Conservation (phyloP, 2,797 vertebrate genomes). For the Acipenser ruthenus region DNA sequence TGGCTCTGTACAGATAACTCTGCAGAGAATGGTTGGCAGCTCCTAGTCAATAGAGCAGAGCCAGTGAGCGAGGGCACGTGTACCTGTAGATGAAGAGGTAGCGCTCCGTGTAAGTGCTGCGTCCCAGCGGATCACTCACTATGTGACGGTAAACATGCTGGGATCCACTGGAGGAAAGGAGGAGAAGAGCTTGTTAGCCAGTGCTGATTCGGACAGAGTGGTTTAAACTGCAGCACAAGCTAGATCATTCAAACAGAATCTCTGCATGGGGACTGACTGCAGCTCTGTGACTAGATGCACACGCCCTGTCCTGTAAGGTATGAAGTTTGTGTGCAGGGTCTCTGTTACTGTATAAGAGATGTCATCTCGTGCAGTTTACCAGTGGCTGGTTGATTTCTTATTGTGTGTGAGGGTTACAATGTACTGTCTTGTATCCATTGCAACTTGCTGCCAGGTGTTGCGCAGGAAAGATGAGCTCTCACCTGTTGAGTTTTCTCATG, state of each 20-base stretch:
- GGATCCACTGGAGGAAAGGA: conserved; percentile 35
- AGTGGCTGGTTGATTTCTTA: too few species aligned
- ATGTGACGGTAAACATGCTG: conserved; percentile 49
- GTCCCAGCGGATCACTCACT: conserved; percentile 71
- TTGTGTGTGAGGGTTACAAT: too few species aligned
- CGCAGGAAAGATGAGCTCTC: conserved; percentile 14
- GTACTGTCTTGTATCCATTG: too few species aligned
- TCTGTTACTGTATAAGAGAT: too few species aligned
- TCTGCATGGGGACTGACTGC: neutral
- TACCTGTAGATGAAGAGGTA: conserved; percentile 91
- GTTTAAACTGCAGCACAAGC: neutral
- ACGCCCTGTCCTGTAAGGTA: too few species aligned
- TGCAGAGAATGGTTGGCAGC: neutral
- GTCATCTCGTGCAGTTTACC: too few species aligned
- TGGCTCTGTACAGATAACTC: too few species aligned
- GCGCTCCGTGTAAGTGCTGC: conserved; percentile 76
- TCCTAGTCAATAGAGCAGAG: neutral
- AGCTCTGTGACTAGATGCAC: too few species aligned
- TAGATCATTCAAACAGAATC: neutral
- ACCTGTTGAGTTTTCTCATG: conserved; percentile 78
- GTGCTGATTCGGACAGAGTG: neutral
- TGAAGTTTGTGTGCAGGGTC: too few species aligned
- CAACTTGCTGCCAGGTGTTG: too few species aligned
- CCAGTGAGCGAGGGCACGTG: neutral
- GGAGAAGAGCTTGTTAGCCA: conserved; percentile 5